Conservation (phyloP, 1,140 invertebrate genomes). For the Brachystomella parvula region DNA sequence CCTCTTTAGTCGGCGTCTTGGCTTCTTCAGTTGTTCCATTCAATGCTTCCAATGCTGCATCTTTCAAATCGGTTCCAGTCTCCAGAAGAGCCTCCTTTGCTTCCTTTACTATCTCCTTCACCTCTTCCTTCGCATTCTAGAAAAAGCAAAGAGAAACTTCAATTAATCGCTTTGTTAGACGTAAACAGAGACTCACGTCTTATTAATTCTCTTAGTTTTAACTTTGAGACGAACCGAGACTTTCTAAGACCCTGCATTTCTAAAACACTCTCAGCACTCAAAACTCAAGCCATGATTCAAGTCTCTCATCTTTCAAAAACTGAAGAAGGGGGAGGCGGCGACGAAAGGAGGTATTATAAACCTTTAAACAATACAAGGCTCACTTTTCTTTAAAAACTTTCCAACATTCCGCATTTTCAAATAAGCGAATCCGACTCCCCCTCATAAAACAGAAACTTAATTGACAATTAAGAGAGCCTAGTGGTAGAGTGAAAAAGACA, state of each 20-base stretch:
- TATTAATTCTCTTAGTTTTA: slow-evolving; percentile 18
- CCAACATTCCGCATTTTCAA: too few relatives aligned
- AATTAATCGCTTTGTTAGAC: background rate
- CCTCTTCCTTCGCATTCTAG: slow-evolving; percentile 28
- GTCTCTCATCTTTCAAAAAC: too few relatives aligned
- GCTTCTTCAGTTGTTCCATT: slow-evolving; percentile 16
- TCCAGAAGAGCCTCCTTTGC: slow-evolving; percentile 27
- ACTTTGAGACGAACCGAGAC: background rate
- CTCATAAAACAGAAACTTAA: slow-evolving; percentile 30
- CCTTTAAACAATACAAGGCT: too few relatives aligned
- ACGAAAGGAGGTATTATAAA: too few relatives aligned
- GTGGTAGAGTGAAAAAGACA: background rate
- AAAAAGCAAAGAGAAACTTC: slow-evolving; percentile 15
- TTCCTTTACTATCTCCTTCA: slow-evolving; percentile 34
- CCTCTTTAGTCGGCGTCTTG: slow-evolving; percentile 32
- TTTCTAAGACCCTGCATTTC: too few relatives aligned
- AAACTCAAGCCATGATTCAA: too few relatives aligned
- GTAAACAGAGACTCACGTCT: slow-evolving; percentile 12
- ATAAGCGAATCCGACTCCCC: background rate
- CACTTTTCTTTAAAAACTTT: too few relatives aligned
- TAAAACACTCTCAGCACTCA: too few relatives aligned
- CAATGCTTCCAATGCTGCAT: slow-evolving; percentile 17
- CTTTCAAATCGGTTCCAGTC: slow-evolving; percentile 21
- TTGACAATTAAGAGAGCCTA: slow-evolving; percentile 26
- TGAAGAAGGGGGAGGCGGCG: too few relatives aligned